phyloP scores from a whole-genome alignment of 2,888 invertebrate genomes.

The Sussaba pulchella region DNA sequence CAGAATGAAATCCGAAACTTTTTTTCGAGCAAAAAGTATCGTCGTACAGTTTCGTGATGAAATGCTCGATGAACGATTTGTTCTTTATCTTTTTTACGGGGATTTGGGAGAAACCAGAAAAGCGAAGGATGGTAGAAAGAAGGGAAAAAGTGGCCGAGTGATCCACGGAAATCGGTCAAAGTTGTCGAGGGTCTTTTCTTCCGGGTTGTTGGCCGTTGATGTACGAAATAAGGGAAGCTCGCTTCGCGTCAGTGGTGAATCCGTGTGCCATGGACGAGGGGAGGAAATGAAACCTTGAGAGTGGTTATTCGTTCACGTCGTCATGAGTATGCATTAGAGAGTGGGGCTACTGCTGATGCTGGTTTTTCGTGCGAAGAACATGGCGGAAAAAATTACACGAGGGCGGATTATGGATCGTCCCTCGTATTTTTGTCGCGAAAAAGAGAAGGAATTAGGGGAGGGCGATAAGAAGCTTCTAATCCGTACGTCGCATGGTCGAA shows the following conservation, averaged over 20 bases:
- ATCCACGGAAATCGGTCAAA: slow-evolving; percentile 69
- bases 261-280: slow-evolving; percentile 15
- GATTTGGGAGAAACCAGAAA: slow-evolving; percentile 33
- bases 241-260: slow-evolving; percentile 27
- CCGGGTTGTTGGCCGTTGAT: slow-evolving; percentile 55
- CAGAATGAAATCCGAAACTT: slow-evolving; percentile 58
- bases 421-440: slow-evolving; percentile 41
- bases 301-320: slow-evolving; percentile 50
- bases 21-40: slow-evolving; percentile 18
- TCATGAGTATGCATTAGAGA: slow-evolving; percentile 64
- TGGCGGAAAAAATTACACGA: slow-evolving; percentile 45
- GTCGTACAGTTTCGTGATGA: slow-evolving; percentile 26
- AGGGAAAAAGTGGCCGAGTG: slow-evolving; percentile 63
- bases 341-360: slow-evolving; percentile 30
- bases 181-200: slow-evolving; percentile 63
- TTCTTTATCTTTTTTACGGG: slow-evolving; percentile 41
- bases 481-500: neutral
- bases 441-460: slow-evolving; percentile 1
- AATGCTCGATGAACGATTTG: slow-evolving; percentile 35
- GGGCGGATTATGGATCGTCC: slow-evolving; percentile 34
- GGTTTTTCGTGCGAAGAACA: slow-evolving; percentile 53
- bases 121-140: slow-evolving; percentile 18
- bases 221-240: slow-evolving; percentile 59
- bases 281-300: slow-evolving; percentile 51
- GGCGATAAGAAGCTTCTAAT: neutral